Conservation (phyloP, 2,888 invertebrate species). For the Gymnocheta viridis region DNA sequence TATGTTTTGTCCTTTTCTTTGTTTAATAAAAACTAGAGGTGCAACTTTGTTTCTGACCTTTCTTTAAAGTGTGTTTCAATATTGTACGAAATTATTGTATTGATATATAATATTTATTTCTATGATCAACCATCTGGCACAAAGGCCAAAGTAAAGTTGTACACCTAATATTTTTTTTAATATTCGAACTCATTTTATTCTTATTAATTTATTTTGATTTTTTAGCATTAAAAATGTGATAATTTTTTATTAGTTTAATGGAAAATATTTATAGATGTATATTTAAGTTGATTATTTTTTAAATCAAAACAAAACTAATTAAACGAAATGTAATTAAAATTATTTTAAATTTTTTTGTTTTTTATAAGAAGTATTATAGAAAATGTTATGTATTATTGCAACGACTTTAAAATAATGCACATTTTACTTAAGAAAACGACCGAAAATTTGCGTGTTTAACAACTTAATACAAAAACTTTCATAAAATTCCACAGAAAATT, state of each 20-base stretch:
- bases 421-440: not conserved
- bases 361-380: constrained; percentile 65
- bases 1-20: not conserved
- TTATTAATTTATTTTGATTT: constrained; percentile 41
- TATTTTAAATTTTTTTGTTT: constrained; percentile 24
- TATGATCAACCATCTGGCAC: not conserved
- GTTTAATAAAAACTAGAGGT: not conserved
- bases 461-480: constrained; percentile 23
- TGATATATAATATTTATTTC: no score
- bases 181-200: constrained; percentile 39
- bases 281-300: constrained; percentile 49
- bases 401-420: constrained; percentile 15
- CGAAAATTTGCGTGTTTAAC: not conserved
- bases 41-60: not conserved
- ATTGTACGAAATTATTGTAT: no score
- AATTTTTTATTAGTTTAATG: constrained; percentile 61
- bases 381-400: constrained; percentile 63
- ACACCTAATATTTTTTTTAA: not conserved
- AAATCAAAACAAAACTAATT: constrained; percentile 22
- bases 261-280: constrained; percentile 27
- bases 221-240: constrained; percentile 67
- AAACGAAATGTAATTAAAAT: constrained; percentile 19
- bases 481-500: constrained; percentile 40
- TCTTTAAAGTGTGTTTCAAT: no score
- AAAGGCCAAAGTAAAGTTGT: not conserved